Base-by-base conservation (phyloP, 37 sponge, comb jelly and placozoan species). In the Agelas oroides region DNA sequence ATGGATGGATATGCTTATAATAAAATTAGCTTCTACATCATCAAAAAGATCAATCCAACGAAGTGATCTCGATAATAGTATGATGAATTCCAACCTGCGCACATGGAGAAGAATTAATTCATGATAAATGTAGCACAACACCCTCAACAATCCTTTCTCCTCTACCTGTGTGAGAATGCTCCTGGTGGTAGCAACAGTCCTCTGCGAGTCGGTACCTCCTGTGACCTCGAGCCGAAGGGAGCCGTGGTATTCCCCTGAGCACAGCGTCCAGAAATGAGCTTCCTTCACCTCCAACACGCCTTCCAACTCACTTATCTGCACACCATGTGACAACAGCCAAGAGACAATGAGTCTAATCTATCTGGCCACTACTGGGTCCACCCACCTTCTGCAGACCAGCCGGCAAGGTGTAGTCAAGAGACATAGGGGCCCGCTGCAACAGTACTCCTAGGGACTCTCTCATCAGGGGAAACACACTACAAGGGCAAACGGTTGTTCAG, bases 181-280 rank as follows among this genome's bases (percentile, higher is more conserved):
- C 34, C 84, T 79, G 28, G 88, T 59, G 6, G 63, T 52, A 18
- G 69, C 62, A 12, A 87, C 39, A 0, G 87, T 25, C 23, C 53
- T 78, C 27, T 28, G 34, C 0, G 79, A 2, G 64, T 95, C 82
- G 1, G 86, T 37, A 15, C 70, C 75, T 11, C 78, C 69, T 11
- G 69, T 16, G 30, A 92, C 73, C 30, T 89, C 90, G 20, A 95
- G 56, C 13, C 76, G 46, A 28, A 95, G 52, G 0, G 90, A 87
- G 3, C 90, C 96, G 33, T 77, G 17, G 65, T 80, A 56, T 25
- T 46, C 33, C 0, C 84, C 89, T 0, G 84, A 84, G 56, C 94
- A 93, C 21, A 95, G 94, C 14, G 94, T 90, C 96, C 96, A 95
- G 80, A 93, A 89, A 60, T 95, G 94, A 54, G 91, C 59, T 19